Percentiles rank a stretch among this genome's conserved stretches.
These are phyloP conservation scores for Phacellophora camtschatica DNA, from an alignment of 30 jellyfish, hydroid and myxozoan species.

Conservation along the genomic window DNA sequence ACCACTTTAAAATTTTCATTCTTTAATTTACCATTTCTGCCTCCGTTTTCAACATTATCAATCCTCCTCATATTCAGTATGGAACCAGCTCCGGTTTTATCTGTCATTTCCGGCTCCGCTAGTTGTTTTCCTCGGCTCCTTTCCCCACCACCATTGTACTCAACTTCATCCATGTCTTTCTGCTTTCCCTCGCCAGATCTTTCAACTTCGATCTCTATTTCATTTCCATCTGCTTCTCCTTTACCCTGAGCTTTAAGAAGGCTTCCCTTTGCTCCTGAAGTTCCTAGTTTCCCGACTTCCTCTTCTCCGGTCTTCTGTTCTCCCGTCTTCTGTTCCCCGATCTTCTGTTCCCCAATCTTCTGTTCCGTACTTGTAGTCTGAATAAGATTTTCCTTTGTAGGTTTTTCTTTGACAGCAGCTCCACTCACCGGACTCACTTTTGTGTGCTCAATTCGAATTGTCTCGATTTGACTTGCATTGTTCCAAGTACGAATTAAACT, in stretches of 20 bases:
- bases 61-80: slow-evolving; percentile 29
- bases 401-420: no score
- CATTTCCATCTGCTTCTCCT: slow-evolving; percentile 24
- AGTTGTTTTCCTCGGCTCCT: not conserved
- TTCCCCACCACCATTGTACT: not conserved
- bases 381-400: not conserved
- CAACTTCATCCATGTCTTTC: not conserved
- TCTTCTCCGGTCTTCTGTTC: not conserved
- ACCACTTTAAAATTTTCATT: slow-evolving; percentile 34
- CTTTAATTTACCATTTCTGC: not conserved
- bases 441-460: slow-evolving; percentile 80
- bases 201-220: slow-evolving; percentile 46
- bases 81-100: not conserved
- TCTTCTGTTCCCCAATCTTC: not conserved
- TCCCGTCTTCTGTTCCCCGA: not conserved
- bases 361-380: not conserved
- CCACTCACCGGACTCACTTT: slow-evolving; percentile 65
- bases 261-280: not conserved
- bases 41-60: not conserved
- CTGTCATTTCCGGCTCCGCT: not conserved
- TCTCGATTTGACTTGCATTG: slow-evolving; percentile 85
- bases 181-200: slow-evolving; percentile 49
- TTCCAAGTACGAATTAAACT: slow-evolving; percentile 59
- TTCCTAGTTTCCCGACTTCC: not conserved
- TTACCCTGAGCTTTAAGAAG: not conserved